Conservation (phyloP, 1,140 invertebrate species). For the Gyrodactylus salaris region DNA sequence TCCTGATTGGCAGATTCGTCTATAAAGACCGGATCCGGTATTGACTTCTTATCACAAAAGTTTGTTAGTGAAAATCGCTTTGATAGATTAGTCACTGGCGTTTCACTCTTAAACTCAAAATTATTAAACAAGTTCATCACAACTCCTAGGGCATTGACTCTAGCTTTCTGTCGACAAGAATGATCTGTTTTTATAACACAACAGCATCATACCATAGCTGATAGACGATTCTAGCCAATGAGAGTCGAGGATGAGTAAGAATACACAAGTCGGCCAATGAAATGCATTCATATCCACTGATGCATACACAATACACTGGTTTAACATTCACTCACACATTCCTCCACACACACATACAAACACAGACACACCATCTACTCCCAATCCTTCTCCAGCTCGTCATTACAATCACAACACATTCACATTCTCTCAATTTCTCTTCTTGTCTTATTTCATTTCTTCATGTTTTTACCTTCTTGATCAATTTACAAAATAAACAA, state of each 20-base stretch:
- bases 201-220: neutral
- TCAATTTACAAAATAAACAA: no score
- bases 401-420: no score
- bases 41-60: neutral
- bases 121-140: neutral
- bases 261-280: neutral
- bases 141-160: neutral
- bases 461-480: no score
- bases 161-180: neutral
- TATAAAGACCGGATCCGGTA: neutral
- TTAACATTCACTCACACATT: no score
- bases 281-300: no score
- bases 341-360: no score
- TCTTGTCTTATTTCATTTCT: no score
- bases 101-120: neutral
- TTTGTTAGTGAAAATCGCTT: neutral
- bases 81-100: neutral
- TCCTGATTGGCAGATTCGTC: neutral
- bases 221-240: neutral
- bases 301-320: no score
- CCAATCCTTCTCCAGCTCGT: no score
- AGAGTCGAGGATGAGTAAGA: neutral
- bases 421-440: no score
- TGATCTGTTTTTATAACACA: neutral
- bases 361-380: no score